Conservation (phyloP, 2,113 vertebrate species). For the Pseudopodoces humilis region DNA sequence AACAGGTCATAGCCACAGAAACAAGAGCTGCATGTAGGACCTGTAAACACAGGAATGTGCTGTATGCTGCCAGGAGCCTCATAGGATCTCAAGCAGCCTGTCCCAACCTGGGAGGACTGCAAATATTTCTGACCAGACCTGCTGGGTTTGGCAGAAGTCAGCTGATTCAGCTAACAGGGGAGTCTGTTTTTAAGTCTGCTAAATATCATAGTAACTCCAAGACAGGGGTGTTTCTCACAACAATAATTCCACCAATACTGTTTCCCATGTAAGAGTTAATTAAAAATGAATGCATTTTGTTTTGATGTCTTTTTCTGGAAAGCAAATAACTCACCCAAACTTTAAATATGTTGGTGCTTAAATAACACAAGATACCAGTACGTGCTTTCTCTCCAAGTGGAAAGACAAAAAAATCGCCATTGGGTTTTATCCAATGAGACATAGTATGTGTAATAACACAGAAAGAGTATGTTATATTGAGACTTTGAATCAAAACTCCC, state of each 20-base stretch:
- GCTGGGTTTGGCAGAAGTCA: neutral
- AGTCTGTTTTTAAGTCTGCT: neutral
- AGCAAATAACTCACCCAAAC: neutral
- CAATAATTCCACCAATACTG: neutral
- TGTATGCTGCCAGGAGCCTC: slow-evolving; percentile 27
- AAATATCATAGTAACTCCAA: neutral
- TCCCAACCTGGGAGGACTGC: neutral
- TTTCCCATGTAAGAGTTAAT: neutral
- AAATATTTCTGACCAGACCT: slow-evolving; percentile 1
- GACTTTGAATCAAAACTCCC: slow-evolving; percentile 2
- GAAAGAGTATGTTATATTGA: neutral
- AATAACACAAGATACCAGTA: neutral
- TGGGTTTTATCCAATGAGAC: neutral
- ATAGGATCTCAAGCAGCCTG: neutral
- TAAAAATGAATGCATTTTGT: neutral
- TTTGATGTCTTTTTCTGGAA: neutral
- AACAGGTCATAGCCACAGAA: slow-evolving; percentile 61
- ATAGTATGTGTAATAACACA: neutral
- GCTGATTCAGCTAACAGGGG: neutral
- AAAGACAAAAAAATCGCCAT: neutral
- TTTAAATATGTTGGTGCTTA: neutral
- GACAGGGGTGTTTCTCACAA: neutral
- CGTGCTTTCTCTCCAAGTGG: neutral
- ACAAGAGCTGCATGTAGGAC: slow-evolving; percentile 41
- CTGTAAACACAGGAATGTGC: slow-evolving; percentile 62